These are phyloP conservation scores for Calyptommatus sinebrachiatus DNA, from an alignment of 2,113 vertebrate species.

Conservation along the genomic window DNA sequence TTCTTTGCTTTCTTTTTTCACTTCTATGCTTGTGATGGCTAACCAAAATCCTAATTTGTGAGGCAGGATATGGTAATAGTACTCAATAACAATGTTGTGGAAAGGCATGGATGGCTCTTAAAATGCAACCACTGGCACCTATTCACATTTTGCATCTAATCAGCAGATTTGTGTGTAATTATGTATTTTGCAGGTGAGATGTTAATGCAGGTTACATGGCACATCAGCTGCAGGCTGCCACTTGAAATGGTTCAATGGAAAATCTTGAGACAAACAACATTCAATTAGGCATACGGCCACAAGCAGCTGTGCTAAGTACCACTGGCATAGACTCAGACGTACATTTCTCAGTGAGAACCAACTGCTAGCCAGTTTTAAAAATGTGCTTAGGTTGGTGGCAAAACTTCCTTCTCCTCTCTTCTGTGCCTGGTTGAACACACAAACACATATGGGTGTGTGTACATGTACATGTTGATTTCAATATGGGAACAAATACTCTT, in stretches of 20 bases:
- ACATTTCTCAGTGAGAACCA: constrained; percentile 33
- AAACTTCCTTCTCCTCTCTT: constrained; percentile 57
- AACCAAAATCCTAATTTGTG: neutral
- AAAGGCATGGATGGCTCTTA: constrained; percentile 19
- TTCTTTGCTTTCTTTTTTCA: neutral
- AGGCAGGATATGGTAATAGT: neutral
- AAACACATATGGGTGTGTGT: too few relatives aligned
- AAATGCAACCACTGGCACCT: constrained; percentile 22
- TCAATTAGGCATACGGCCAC: constrained; percentile 49
- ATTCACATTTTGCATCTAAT: constrained; percentile 49
- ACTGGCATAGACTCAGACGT: constrained; percentile 33
- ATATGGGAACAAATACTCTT: constrained; percentile 32
- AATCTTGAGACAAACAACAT: constrained; percentile 53
- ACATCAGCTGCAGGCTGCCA: constrained; percentile 51
- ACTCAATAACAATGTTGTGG: neutral
- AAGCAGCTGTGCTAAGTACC: constrained; percentile 51
- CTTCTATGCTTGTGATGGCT: neutral
- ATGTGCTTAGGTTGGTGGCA: constrained; percentile 47
- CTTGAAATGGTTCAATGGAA: constrained; percentile 54
- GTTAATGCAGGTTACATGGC: constrained; percentile 45
- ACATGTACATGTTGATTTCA: constrained; percentile 19
- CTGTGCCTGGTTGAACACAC: neutral
- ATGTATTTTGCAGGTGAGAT: constrained; percentile 52
- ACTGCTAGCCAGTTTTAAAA: constrained; percentile 38
- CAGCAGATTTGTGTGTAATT: constrained; percentile 44